Evolutionary conservation across 2,797 vertebrate species (phyloP).

Genomic region (Champsocephalus gunnari): DNA sequence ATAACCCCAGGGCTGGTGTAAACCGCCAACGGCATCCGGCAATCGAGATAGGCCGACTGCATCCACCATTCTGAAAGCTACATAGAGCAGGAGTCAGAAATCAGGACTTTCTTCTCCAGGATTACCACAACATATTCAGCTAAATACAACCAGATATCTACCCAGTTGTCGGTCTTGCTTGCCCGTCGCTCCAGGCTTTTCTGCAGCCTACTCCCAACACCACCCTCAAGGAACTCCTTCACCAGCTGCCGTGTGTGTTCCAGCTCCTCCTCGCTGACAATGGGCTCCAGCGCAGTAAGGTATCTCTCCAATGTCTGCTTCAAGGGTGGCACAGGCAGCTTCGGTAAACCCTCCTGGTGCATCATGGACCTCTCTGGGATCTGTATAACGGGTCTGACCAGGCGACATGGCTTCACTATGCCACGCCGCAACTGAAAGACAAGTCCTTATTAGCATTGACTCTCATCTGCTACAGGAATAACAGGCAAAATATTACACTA

Average conservation of each 20-base stretch:
- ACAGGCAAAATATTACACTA: not conserved
- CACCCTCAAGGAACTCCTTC: constrained; percentile 89
- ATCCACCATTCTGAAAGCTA: constrained; percentile 98
- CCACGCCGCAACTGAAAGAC: constrained; percentile 75
- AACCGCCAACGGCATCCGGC: constrained; percentile 93
- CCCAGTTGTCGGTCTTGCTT: constrained; percentile 95
- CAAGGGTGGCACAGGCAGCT: constrained; percentile 90
- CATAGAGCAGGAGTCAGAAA: constrained; percentile 23
- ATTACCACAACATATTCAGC: not conserved
- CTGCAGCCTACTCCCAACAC: constrained; percentile 94
- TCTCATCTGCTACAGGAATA: not conserved
- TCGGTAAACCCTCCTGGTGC: constrained; percentile 91
- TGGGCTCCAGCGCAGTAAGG: constrained; percentile 89
- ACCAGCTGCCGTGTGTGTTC: constrained; percentile 88
- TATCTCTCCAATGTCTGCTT: constrained; percentile 92
- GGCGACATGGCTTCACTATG: constrained; percentile 78
- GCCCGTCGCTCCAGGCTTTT: constrained; percentile 92
- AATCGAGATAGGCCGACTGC: constrained; percentile 95
- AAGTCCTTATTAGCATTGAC: not conserved
- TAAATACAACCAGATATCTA: constrained; percentile 67
- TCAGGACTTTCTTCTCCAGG: not conserved
- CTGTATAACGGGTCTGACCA: constrained; percentile 85
- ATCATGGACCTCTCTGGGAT: constrained; percentile 83
- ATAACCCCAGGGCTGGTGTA: constrained; percentile 94
- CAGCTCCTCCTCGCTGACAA: constrained; percentile 92